Evolutionary conservation across 2,797 vertebrate genomes (phyloP).

Genomic region (Emydoidea blandingii): DNA sequence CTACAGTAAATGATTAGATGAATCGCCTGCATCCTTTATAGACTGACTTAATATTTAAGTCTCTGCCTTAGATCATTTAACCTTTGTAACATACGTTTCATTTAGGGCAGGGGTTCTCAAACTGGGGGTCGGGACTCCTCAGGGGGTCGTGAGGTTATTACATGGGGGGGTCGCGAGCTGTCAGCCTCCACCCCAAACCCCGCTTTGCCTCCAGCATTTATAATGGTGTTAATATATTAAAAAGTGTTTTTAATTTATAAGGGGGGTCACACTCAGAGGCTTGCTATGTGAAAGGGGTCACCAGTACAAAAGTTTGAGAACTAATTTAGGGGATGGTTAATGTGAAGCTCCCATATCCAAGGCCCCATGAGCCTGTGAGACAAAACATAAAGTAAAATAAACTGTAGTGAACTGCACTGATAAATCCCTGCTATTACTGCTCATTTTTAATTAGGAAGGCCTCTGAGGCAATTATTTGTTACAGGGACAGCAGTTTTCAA

Average conservation of each 20-base stretch:
- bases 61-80: not conserved
- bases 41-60: not conserved
- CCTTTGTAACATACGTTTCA: not conserved
- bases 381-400: not conserved
- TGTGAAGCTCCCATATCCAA: not conserved
- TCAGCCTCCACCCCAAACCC: too few relatives aligned
- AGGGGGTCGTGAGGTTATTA: too few relatives aligned
- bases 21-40: not conserved
- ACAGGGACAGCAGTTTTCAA: not conserved
- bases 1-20: not conserved
- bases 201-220: too few relatives aligned
- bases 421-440: not conserved
- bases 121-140: too few relatives aligned
- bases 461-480: not conserved
- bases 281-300: too few relatives aligned
- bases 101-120: too few relatives aligned
- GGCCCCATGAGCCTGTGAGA: not conserved
- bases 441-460: not conserved
- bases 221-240: too few relatives aligned
- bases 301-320: too few relatives aligned
- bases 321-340: not conserved
- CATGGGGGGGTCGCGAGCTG: too few relatives aligned
- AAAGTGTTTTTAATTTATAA: too few relatives aligned
- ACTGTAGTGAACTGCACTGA: not conserved
- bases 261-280: too few relatives aligned